Conservation (phyloP, 1,140 invertebrate genomes). For the Cydia amplana region DNA sequence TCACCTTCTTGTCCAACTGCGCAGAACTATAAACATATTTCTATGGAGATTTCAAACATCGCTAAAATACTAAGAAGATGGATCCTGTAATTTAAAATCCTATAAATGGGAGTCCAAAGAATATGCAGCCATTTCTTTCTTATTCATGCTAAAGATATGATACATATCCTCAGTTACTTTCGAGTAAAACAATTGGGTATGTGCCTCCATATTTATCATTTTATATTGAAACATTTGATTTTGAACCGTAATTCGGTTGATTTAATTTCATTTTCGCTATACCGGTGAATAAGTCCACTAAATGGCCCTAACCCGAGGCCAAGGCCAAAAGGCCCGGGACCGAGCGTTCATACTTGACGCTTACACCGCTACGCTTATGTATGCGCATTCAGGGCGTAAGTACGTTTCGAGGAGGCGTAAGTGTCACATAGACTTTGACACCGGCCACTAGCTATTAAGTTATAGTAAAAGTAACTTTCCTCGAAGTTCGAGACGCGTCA, state of each 20-base stretch:
- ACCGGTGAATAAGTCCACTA: no score
- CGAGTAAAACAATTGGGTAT: no score
- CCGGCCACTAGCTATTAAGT: not conserved
- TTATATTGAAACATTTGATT: no score
- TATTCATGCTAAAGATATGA: not conserved
- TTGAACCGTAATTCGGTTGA: no score
- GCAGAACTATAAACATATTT: not conserved
- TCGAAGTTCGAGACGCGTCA: not conserved
- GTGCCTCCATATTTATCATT: no score
- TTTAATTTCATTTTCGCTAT: no score
- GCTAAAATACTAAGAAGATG: not conserved
- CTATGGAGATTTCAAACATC: not conserved
- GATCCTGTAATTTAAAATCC: not conserved
- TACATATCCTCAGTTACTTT: not conserved
- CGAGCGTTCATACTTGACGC: no score
- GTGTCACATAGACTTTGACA: not conserved
- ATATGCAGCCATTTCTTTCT: not conserved
- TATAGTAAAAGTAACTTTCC: not conserved
- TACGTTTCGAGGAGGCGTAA: not conserved
- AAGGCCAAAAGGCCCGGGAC: no score
- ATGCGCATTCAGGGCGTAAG: no score
- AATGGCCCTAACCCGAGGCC: no score
- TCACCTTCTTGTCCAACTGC: not conserved
- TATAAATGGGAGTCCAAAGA: not conserved
- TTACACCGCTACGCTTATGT: no score